Base-by-base conservation (phyloP, 1,140 invertebrate genomes). In the Halesus radiatus region DNA sequence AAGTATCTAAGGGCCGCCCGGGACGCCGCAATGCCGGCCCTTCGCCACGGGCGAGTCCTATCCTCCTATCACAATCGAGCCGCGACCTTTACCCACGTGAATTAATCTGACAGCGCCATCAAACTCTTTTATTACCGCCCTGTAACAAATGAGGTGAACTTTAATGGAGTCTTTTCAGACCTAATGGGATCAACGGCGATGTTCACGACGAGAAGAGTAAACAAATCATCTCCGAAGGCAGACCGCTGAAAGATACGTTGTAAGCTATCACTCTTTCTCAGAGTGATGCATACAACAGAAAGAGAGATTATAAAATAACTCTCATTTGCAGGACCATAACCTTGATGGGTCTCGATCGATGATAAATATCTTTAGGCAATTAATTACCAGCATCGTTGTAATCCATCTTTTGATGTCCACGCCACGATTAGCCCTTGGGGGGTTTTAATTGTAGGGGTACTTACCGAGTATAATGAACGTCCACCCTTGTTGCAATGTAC, bases 81-180 rank as follows among this genome's bases (percentile, higher is more conserved):
- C 68, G 68, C 8, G 18, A 72, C 29, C 62, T 60, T 60, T 60
- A 60, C 10, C 62, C 26, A 66, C 62, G 29, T 29, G 66, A 70
- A 70, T 70, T 52, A 45, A 70, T 72, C 68, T 6, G 68, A 53
- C 68, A 52, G 68, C 45, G 8, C 68, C 68, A 72, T 72, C 68
- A 72, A 52, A 23, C 68, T 72, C 68, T 53, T 72, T 53, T 53
- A 72, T 53, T 53, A 52, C 68, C 50, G 3, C 18, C 45, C 7
- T 72, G 52, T 7, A 72, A 26, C 68, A 72, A 53, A 53, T 72
- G 68, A 72, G 20, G 68, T 23, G 45, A 72, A 72, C 68, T 72
- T 26, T 53, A 53, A 53, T 52, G 68, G 68, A 53, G 26, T 53
- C 50, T 72, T 72, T 29, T 1, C 16, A 66, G 23, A 15, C 26